Percentiles rank a stretch among this genome's conserved stretches.
Evolutionary conservation across 2,888 invertebrate genomes (phyloP).

Genomic region (Pegoplata infirma): DNA sequence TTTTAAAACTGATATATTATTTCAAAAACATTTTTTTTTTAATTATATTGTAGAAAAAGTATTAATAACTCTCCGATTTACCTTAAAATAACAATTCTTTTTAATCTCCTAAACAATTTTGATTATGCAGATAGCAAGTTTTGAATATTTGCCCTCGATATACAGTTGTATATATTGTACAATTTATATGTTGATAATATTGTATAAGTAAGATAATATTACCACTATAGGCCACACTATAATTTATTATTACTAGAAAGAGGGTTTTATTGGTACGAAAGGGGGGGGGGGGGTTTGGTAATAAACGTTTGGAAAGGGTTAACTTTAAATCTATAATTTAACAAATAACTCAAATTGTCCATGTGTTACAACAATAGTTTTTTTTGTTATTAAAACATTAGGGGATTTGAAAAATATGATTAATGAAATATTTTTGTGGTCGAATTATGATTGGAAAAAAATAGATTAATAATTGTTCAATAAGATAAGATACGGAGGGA

Average conservation of each 20-base stretch:
- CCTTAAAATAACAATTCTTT: too few relatives aligned
- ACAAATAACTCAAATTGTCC: constrained; percentile 5
- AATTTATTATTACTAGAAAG: too few relatives aligned
- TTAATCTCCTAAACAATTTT: too few relatives aligned
- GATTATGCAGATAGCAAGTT: too few relatives aligned
- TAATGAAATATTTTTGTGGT: constrained; percentile 10
- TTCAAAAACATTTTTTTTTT: too few relatives aligned
- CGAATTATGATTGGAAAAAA: not conserved
- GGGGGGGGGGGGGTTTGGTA: not conserved
- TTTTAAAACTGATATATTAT: too few relatives aligned
- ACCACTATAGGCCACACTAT: constrained; percentile 11
- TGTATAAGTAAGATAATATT: constrained; percentile 44
- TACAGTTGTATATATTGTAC: not conserved
- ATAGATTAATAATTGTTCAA: constrained; percentile 13
- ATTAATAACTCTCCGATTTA: too few relatives aligned
- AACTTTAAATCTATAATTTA: not conserved
- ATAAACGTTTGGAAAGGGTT: not conserved
- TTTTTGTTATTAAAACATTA: constrained; percentile 20
- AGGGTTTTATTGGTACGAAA: not conserved
- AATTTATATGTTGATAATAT: constrained; percentile 42
- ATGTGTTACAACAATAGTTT: constrained; percentile 4
- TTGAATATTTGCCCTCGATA: too few relatives aligned
- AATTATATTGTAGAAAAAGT: too few relatives aligned
- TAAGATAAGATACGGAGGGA: constrained; percentile 10
- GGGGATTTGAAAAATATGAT: constrained; percentile 10